Conservation (phyloP, 2,797 vertebrate genomes). For the Mastacembelus armatus region DNA sequence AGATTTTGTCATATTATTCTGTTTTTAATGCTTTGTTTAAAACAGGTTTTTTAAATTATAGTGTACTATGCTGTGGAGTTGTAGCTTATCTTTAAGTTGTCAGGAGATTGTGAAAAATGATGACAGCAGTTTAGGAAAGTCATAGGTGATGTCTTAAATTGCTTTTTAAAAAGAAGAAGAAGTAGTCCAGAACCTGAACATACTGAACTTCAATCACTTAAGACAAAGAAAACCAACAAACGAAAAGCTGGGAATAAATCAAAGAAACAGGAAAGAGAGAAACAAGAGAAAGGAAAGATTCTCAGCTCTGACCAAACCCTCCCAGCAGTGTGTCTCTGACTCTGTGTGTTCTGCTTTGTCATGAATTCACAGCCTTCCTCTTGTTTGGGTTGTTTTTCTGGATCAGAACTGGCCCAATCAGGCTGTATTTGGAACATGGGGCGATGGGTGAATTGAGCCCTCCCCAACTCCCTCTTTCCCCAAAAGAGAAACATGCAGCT, state of each 20-base stretch:
- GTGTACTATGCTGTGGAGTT: background rate
- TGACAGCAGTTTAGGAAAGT: background rate
- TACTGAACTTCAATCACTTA: too few species aligned
- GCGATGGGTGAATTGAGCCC: constrained; percentile 42
- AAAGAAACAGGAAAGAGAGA: background rate
- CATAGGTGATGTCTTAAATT: too few species aligned
- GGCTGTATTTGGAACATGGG: constrained; percentile 54
- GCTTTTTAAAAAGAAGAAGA: too few species aligned
- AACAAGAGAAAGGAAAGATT: constrained; percentile 6
- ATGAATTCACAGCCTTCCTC: constrained; percentile 71
- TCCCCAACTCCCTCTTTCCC: constrained; percentile 8
- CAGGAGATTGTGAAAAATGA: background rate
- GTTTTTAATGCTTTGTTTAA: background rate
- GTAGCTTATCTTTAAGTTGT: too few species aligned
- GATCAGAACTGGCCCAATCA: constrained; percentile 59
- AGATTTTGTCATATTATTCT: too few species aligned
- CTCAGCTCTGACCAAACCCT: constrained; percentile 26
- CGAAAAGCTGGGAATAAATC: background rate
- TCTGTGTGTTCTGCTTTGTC: constrained; percentile 68
- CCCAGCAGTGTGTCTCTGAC: constrained; percentile 48
- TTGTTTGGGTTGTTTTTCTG: constrained; percentile 68
- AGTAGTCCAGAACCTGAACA: too few species aligned
- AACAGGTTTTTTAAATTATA: too few species aligned
- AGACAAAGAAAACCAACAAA: too few species aligned
- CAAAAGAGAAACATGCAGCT: constrained; percentile 75